A percentile compares a stretch with the other conserved stretches of the same genome.
Evolutionary conservation across 2,888 invertebrate species (phyloP).

Genomic region (Pterostichus madidus): DNA sequence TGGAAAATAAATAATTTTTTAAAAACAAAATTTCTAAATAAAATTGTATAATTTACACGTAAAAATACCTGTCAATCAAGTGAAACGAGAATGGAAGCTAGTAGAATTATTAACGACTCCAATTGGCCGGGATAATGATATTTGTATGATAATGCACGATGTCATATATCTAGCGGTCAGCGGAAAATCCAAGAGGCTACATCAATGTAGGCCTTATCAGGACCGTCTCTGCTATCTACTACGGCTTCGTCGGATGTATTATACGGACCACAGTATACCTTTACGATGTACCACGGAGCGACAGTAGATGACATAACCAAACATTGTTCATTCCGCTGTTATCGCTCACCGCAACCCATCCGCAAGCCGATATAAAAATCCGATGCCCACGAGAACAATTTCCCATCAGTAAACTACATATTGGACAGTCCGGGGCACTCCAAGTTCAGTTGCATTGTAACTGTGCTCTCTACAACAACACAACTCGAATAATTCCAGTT

Average conservation of each 20-base stretch:
- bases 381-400: background rate
- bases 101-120: conserved; percentile 54
- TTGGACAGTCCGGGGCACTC: conserved; percentile 17
- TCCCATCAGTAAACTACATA: background rate
- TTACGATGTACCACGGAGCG: conserved; percentile 24
- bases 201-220: conserved; percentile 58
- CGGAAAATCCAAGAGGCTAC: conserved; percentile 8
- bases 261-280: conserved; percentile 53
- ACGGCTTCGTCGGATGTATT: conserved; percentile 37
- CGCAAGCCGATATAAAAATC: too few species aligned
- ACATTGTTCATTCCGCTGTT: too few species aligned
- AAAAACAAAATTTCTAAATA: too few species aligned
- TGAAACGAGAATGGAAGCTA: conserved; percentile 9
- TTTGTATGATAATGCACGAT: too few species aligned
- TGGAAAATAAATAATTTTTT: too few species aligned
- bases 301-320: too few species aligned
- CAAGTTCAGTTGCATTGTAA: conserved; percentile 24
- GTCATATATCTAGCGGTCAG: conserved; percentile 59
- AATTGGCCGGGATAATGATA: conserved; percentile 54
- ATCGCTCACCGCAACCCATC: too few species aligned
- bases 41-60: too few species aligned
- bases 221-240: conserved; percentile 59
- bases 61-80: conserved; percentile 50
- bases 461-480: conserved; percentile 27
- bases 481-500: background rate